These are phyloP conservation scores for Tiliqua scincoides DNA, from an alignment of 2,113 vertebrate species.

Conservation along the genomic window DNA sequence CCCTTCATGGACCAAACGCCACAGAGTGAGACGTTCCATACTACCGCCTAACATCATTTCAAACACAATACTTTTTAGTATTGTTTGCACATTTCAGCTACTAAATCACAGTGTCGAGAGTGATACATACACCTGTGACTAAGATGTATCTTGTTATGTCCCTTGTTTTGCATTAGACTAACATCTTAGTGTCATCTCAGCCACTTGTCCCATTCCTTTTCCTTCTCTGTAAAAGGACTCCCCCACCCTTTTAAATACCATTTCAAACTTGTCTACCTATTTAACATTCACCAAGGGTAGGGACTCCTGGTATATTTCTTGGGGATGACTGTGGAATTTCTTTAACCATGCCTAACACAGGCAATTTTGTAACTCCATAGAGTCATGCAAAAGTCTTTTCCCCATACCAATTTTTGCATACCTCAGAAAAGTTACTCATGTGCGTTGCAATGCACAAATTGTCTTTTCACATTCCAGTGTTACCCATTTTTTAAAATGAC, in stretches of 20 bases:
- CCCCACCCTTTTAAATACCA: neutral
- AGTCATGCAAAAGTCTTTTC: neutral
- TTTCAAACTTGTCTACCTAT: neutral
- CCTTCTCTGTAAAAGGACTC: neutral
- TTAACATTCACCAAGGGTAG: neutral
- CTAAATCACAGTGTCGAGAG: neutral
- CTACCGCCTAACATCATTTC: neutral
- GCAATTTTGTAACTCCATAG: neutral
- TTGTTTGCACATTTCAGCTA: neutral
- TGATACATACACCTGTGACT: neutral
- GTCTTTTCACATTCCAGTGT: neutral
- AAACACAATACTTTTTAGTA: neutral
- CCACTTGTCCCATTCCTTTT: neutral
- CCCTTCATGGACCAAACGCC: no score
- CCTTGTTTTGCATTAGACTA: neutral
- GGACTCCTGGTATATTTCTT: neutral
- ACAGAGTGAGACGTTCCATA: neutral
- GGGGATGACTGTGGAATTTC: neutral
- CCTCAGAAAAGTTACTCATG: neutral
- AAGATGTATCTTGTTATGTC: neutral
- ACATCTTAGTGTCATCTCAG: neutral
- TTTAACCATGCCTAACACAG: neutral
- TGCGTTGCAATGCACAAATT: neutral
- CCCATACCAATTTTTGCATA: neutral
- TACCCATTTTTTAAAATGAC: neutral